These are phyloP conservation scores for Peromyscus polionotus DNA, from an alignment of 2,113 vertebrate genomes.

Conservation along the genomic window DNA sequence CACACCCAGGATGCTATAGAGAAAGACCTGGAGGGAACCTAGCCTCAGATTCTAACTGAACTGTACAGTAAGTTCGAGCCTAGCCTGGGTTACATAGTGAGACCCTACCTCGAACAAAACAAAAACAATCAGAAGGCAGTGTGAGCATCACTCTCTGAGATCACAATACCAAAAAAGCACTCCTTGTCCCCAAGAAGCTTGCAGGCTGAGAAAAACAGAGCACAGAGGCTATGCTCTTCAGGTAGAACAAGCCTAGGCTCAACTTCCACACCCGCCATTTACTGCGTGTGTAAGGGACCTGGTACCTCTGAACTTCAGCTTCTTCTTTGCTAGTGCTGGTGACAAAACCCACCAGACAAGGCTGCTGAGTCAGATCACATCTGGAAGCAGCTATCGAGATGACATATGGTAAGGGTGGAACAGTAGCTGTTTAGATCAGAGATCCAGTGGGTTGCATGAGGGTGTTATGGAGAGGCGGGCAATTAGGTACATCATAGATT, in stretches of 20 bases:
- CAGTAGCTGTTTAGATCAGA: neutral
- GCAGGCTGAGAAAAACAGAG: neutral
- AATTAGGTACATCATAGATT: no score
- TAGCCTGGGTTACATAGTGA: neutral
- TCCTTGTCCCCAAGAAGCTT: neutral
- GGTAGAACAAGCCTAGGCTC: neutral
- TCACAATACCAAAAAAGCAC: neutral
- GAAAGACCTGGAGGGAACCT: neutral
- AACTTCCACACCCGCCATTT: neutral
- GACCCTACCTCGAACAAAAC: neutral
- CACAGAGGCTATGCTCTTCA: neutral
- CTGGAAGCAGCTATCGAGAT: neutral
- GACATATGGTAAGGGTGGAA: neutral
- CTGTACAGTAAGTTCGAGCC: no score
- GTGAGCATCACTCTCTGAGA: neutral
- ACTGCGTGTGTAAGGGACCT: neutral
- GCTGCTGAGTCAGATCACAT: neutral
- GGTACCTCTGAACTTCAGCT: neutral
- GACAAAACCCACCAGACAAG: neutral
- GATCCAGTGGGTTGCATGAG: neutral
- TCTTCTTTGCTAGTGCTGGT: neutral
- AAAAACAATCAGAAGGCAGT: neutral
- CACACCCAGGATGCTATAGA: neutral
- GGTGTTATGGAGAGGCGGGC: fast-evolving
- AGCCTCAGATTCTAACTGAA: neutral